Conservation (phyloP, 2,888 invertebrate genomes). For the Maniola hyperantus region DNA sequence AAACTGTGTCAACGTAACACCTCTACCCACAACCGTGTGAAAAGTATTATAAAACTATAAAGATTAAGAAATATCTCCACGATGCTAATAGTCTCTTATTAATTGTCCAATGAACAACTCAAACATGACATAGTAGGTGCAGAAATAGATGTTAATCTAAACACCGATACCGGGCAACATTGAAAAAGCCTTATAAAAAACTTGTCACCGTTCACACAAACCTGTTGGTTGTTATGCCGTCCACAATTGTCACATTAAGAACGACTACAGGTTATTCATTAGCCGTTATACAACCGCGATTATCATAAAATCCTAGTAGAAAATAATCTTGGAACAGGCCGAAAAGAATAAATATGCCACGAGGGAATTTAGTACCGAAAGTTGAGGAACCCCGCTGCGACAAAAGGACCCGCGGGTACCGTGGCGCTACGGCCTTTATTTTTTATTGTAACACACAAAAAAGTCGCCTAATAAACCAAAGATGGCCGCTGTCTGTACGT, state of each 20-base stretch:
- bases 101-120: conserved; percentile 22
- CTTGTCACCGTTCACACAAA: conserved; percentile 45
- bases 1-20: not conserved
- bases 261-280: conserved; percentile 69
- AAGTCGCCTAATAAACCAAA: conserved; percentile 42
- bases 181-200: conserved; percentile 39
- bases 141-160: conserved; percentile 47
- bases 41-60: conserved; percentile 2
- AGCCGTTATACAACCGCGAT: conserved; percentile 67
- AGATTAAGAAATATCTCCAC: conserved; percentile 8
- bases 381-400: conserved; percentile 64
- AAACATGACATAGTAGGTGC: conserved; percentile 38
- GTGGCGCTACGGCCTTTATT: conserved; percentile 66
- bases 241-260: conserved; percentile 58
- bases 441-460: conserved; percentile 64
- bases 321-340: conserved; percentile 67
- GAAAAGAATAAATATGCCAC: conserved; percentile 76
- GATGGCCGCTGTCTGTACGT: conserved; percentile 37
- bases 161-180: conserved; percentile 30
- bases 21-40: not conserved
- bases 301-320: conserved; percentile 79
- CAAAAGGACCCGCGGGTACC: conserved; percentile 69
- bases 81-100: conserved; percentile 14
- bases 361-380: conserved; percentile 72
- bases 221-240: conserved; percentile 42